These are phyloP conservation scores for Netelia virgata DNA, from an alignment of 2,888 invertebrate species.

Conservation along the genomic window DNA sequence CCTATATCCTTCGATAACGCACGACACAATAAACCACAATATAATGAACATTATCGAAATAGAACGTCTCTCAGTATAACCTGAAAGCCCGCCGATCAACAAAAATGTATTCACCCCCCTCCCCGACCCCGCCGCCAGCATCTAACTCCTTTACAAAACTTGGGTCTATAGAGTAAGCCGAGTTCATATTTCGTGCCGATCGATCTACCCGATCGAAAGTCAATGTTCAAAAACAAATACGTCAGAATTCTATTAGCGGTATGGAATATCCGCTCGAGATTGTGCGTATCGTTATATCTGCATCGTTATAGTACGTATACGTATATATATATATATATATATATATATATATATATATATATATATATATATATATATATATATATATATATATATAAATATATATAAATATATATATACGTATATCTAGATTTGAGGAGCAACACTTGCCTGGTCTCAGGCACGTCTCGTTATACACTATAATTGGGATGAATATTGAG, in stretches of 20 bases:
- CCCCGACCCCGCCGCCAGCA: too few species aligned
- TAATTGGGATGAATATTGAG: slow-evolving; percentile 85
- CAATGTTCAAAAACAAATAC: too few species aligned
- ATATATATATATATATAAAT: slow-evolving; percentile 36
- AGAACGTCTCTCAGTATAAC: neutral
- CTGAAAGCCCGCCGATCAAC: neutral
- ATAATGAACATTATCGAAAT: neutral
- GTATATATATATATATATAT: slow-evolving; percentile 28
- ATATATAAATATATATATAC: slow-evolving; percentile 23
- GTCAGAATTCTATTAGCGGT: too few species aligned
- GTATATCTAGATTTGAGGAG: slow-evolving; percentile 44
- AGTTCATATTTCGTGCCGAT: too few species aligned
- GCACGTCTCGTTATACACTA: slow-evolving; percentile 74
- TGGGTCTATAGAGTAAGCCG: too few species aligned
- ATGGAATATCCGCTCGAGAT: too few species aligned
- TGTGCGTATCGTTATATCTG: neutral
- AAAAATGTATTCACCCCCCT: neutral
- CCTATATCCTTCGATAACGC: neutral
- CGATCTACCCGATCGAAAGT: too few species aligned
- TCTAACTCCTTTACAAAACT: too few species aligned
- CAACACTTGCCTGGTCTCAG: slow-evolving; percentile 66
- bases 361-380: slow-evolving; percentile 27
- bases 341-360: slow-evolving; percentile 35
- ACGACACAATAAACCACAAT: neutral
- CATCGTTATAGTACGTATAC: neutral